phyloP scores from a whole-genome alignment of 2,888 invertebrate genomes.

The Leucophenga montana region DNA sequence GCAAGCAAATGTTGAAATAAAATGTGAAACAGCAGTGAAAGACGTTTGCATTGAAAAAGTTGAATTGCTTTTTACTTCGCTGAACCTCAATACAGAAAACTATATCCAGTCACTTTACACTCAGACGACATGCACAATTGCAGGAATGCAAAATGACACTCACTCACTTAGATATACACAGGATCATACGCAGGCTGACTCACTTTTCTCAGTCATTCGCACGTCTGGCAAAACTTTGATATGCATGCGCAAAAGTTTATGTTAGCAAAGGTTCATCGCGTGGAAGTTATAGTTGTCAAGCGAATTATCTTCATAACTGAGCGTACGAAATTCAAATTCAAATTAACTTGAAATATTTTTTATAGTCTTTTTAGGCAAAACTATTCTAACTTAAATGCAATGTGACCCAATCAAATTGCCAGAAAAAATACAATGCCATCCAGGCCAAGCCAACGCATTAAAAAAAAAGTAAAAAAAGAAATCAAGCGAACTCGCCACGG shows the following conservation, averaged over 20 bases:
- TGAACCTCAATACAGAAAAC: conserved; percentile 52
- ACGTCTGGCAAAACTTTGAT: conserved; percentile 10
- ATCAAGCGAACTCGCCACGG: conserved; percentile 33
- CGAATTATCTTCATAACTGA: not conserved
- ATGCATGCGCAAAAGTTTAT: conserved; percentile 1
- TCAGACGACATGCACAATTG: conserved; percentile 8
- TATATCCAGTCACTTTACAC: conserved; percentile 27
- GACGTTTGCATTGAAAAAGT: conserved; percentile 28
- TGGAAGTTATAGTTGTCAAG: not conserved
- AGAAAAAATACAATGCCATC: conserved; percentile 5
- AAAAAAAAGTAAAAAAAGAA: conserved; percentile 2
- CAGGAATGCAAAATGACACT: conserved; percentile 11
- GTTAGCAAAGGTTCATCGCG: not conserved
- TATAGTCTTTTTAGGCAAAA: not conserved
- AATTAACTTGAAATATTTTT: conserved; percentile 2
- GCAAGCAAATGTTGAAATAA: not conserved
- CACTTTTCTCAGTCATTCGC: too few species aligned
- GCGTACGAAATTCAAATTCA: conserved; percentile 4
- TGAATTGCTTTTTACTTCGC: conserved; percentile 47
- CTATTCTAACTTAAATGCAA: not conserved
- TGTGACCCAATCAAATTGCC: conserved; percentile 16
- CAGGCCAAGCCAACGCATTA: not conserved
- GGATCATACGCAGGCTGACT: not conserved
- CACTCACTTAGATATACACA: not conserved
- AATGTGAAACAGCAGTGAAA: not conserved